Conservation (phyloP, 2,888 invertebrate genomes). For the Daptonema setosum region DNA sequence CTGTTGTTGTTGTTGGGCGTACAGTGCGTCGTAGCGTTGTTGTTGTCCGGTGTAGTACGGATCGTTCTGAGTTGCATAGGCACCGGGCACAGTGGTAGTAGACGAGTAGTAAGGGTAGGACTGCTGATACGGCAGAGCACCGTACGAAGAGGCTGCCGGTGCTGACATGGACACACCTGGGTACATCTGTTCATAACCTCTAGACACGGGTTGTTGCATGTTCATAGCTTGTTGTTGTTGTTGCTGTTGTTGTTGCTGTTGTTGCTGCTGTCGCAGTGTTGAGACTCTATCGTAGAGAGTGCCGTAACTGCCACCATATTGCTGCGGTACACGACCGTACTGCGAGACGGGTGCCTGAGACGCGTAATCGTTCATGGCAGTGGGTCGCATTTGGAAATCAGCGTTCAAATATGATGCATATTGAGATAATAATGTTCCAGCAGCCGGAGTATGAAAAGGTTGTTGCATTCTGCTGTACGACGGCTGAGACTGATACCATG, state of each 20-base stretch:
- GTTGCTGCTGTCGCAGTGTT: neutral
- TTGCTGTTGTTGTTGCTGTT: neutral
- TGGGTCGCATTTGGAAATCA: conserved; percentile 13
- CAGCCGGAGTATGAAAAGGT: neutral
- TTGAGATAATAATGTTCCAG: conserved; percentile 17
- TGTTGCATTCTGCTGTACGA: neutral
- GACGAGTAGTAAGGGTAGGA: neutral
- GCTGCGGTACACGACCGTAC: neutral
- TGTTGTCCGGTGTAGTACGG: conserved; percentile 1
- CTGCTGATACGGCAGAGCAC: neutral
- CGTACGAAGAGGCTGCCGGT: neutral
- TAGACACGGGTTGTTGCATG: too few species aligned
- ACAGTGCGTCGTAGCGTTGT: conserved; percentile 1
- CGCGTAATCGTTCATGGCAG: conserved; percentile 8
- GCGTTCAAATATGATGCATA: conserved; percentile 25
- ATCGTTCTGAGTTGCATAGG: neutral
- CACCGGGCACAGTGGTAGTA: neutral
- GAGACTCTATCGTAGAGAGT: neutral
- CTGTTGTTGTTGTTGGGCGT: neutral
- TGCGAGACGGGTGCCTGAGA: too few species aligned
- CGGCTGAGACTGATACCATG: neutral
- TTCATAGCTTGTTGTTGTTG: too few species aligned
- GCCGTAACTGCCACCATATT: neutral
- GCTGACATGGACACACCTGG: neutral
- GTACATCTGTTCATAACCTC: too few species aligned